phyloP scores from a whole-genome alignment of 2,888 invertebrate species.

The Alloplasta piceator region DNA sequence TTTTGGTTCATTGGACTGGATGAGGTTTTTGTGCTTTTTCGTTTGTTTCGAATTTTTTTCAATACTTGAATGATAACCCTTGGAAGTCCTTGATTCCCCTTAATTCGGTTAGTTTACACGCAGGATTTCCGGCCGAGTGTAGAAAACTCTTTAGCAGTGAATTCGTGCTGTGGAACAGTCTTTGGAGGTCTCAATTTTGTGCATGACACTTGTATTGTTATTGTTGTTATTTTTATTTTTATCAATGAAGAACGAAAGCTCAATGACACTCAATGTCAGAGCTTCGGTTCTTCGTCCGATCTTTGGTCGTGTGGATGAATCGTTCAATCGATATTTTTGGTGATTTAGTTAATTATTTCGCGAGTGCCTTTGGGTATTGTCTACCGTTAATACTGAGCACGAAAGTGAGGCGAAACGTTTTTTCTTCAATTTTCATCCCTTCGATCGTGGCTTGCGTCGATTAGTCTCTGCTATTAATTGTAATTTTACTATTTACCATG shows the following conservation, averaged over 20 bases:
- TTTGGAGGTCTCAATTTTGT: conserved; percentile 49
- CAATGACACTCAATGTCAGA: neutral
- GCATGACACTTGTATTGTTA: too few relatives aligned
- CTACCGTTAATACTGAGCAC: conserved; percentile 63
- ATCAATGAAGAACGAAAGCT: conserved; percentile 33
- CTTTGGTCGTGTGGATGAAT: conserved; percentile 58
- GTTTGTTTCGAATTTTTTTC: neutral
- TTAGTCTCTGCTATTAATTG: conserved; percentile 24
- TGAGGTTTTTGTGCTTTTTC: conserved; percentile 32
- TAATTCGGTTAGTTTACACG: conserved; percentile 65
- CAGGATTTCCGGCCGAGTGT: conserved; percentile 56
- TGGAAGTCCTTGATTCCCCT: conserved; percentile 65
- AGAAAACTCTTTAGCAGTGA: conserved; percentile 59
- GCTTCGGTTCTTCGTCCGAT: conserved; percentile 30
- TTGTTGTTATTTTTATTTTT: neutral
- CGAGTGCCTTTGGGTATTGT: conserved; percentile 52
- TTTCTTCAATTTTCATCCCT: conserved; percentile 3
- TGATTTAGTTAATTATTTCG: conserved; percentile 3
- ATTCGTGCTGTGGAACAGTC: conserved; percentile 63
- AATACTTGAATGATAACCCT: conserved; percentile 47
- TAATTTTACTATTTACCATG: conserved; percentile 24
- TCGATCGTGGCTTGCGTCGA: conserved; percentile 3
- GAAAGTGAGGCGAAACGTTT: conserved; percentile 29
- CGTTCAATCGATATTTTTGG: conserved; percentile 31
- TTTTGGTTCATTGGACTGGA: conserved; percentile 45